Evolutionary conservation across 2,113 vertebrate genomes (phyloP), one percentile per base, ranked within the genome.

Genomic region (Xenotilapia leptura): DNA sequence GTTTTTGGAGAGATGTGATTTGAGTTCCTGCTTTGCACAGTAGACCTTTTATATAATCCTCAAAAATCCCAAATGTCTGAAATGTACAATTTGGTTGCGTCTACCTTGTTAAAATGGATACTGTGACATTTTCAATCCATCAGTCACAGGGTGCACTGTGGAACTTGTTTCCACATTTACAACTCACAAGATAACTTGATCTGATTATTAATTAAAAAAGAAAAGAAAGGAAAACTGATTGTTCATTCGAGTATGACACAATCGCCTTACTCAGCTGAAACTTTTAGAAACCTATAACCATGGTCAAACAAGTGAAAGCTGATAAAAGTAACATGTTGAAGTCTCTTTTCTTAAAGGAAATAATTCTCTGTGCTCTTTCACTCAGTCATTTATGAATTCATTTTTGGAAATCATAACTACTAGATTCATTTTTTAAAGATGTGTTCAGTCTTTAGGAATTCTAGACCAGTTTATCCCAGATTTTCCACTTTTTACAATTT

Each of bases 31-130:
- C 56, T 90, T 85, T 81, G 81, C 79, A 88, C 75, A 49, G 81
- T 60, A 89, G 81, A 92, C 84, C 88, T 86, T 90, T 89, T 7
- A 40, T 80, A 56, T 83, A 91, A 90, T 89, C 90, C 89, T 45
- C 26, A 45, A 60, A 83, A 86, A 93, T 86, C 92, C 86, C 86
- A 54, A 58, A 84, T 15, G 89, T 54, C 86, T 65, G 83, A 91
- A 62, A 79, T 80, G 85, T 73, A 79, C 73, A 55, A 60, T 90
- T 79, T 88, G 88, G 88, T 92, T 55, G 73, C 17, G 31, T 84
- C 55, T 77, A 79, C 68, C 88, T 94, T 90, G 89, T 94, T 93
- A 95, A 91, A 90, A 84, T 84, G 8, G 77, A 92, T 84, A 83
- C 82, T 33, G 87, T 91, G 89, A 89, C 83, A 90, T 90, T 89